Percentiles rank a stretch among this genome's conserved stretches.
Conservation (phyloP, 2,113 vertebrate species). For the Brevimyrus niger region DNA sequence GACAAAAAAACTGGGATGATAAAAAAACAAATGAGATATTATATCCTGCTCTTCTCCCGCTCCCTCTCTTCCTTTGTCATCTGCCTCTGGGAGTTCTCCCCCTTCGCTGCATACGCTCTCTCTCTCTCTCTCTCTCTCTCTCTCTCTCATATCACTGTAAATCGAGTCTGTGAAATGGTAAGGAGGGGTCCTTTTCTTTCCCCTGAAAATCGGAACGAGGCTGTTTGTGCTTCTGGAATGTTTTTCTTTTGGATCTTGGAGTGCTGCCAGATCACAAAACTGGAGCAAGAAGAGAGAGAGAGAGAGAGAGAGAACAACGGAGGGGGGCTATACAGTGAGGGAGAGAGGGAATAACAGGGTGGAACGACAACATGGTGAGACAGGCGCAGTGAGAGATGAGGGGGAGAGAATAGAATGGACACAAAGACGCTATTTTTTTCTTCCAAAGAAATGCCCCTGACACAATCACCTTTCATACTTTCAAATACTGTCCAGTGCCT, state of each 20-base stretch:
- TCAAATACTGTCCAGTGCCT: constrained; percentile 44
- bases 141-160: constrained; percentile 25
- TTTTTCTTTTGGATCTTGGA: constrained; percentile 63
- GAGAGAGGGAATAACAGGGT: constrained; percentile 16
- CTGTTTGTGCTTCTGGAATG: constrained; percentile 63
- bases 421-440: neutral
- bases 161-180: constrained; percentile 68
- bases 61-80: constrained; percentile 15
- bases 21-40: constrained; percentile 59
- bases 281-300: constrained; percentile 49
- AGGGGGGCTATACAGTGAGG: constrained; percentile 45
- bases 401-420: constrained; percentile 32
- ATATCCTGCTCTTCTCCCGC: constrained; percentile 50
- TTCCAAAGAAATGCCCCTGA: constrained; percentile 43
- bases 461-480: constrained; percentile 43
- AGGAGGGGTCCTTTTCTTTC: constrained; percentile 50
- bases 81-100: constrained; percentile 27
- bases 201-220: constrained; percentile 67
- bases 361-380: neutral
- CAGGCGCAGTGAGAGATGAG: neutral
- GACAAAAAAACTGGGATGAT: constrained; percentile 55
- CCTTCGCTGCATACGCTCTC: constrained; percentile 30
- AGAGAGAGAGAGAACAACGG: constrained; percentile 44
- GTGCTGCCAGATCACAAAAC: constrained; percentile 69
- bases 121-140: constrained; percentile 38